Percentiles rank a stretch among this genome's conserved stretches.
Conservation (phyloP, 30 jellyfish, hydroid and myxozoan species). For the Catostylus mosaicus region DNA sequence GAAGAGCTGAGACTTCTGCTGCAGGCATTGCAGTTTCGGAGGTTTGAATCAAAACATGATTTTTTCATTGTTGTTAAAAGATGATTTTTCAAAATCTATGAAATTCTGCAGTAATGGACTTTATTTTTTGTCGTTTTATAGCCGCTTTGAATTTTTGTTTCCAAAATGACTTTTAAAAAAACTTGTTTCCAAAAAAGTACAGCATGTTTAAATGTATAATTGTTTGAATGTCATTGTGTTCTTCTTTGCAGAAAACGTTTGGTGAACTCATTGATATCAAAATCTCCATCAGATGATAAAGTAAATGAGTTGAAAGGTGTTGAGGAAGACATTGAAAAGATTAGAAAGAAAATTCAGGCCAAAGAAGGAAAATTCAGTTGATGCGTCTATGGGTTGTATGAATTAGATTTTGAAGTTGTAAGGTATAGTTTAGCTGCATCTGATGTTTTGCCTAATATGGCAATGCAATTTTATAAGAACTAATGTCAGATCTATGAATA, state of each 20-base stretch:
- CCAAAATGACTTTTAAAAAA: too few relatives aligned
- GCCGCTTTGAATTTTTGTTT: too few relatives aligned
- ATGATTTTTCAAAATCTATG: too few relatives aligned
- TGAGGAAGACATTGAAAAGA: slow-evolving; percentile 60
- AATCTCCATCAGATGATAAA: slow-evolving; percentile 26
- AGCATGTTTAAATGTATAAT: too few relatives aligned
- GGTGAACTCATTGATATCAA: slow-evolving; percentile 45
- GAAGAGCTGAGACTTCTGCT: slow-evolving; percentile 57
- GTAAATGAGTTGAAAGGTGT: slow-evolving; percentile 51
- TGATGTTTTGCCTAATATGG: too few relatives aligned
- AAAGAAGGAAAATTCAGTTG: slow-evolving; percentile 40
- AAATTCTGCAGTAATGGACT: too few relatives aligned
- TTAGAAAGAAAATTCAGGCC: slow-evolving; percentile 37
- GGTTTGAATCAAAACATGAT: slow-evolving; percentile 32
- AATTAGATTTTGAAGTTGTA: too few relatives aligned
- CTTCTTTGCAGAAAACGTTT: slow-evolving; percentile 48
- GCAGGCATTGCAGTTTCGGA: slow-evolving; percentile 74
- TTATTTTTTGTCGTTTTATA: too few relatives aligned
- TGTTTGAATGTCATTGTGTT: background rate
- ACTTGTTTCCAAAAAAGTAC: too few relatives aligned
- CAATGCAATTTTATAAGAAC: too few relatives aligned
- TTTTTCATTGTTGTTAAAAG: background rate
- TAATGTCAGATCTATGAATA: too few relatives aligned
- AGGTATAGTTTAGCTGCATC: background rate
- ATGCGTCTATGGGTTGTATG: too few relatives aligned